Evolutionary conservation across 1,140 invertebrate species (phyloP).

Genomic region (Mizuhopecten yessoensis): DNA sequence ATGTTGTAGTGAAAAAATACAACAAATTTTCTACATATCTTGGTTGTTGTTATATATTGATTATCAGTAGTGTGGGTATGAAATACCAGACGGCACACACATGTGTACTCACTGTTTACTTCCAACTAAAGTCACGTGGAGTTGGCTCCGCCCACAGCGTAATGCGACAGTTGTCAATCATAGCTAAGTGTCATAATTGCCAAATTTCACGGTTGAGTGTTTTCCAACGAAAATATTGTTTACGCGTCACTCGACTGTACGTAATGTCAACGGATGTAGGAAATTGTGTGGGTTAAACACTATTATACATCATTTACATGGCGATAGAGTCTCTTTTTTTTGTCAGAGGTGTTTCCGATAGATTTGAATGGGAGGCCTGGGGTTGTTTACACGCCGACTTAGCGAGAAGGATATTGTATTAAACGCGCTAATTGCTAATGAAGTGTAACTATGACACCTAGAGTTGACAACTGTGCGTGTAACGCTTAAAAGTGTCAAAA

Average conservation of each 20-base stretch:
- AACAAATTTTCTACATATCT: slow-evolving; percentile 63
- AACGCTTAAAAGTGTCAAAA: not conserved
- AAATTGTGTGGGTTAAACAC: not conserved
- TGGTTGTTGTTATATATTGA: slow-evolving; percentile 55
- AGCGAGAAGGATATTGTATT: not conserved
- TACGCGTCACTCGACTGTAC: not conserved
- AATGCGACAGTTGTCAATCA: slow-evolving; percentile 51
- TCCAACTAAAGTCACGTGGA: slow-evolving; percentile 55
- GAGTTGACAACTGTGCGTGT: not conserved
- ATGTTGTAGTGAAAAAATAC: slow-evolving; percentile 66
- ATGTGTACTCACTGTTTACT: slow-evolving; percentile 53
- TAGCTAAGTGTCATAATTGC: not conserved
- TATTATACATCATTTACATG: not conserved
- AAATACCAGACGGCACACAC: not conserved
- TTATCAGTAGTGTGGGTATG: not conserved
- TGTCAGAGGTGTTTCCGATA: not conserved
- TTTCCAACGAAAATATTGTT: slow-evolving; percentile 44
- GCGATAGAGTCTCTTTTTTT: not conserved
- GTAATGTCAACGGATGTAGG: slow-evolving; percentile 9
- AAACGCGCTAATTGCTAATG: not conserved
- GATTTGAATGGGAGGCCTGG: not conserved
- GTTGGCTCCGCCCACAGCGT: slow-evolving; percentile 45
- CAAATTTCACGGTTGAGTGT: not conserved
- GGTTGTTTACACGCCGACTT: not conserved
- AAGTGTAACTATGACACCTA: not conserved